Percentiles rank a stretch among this genome's conserved stretches.
Conservation (phyloP, 2,888 invertebrate genomes). For the Odontomyia ornata region DNA sequence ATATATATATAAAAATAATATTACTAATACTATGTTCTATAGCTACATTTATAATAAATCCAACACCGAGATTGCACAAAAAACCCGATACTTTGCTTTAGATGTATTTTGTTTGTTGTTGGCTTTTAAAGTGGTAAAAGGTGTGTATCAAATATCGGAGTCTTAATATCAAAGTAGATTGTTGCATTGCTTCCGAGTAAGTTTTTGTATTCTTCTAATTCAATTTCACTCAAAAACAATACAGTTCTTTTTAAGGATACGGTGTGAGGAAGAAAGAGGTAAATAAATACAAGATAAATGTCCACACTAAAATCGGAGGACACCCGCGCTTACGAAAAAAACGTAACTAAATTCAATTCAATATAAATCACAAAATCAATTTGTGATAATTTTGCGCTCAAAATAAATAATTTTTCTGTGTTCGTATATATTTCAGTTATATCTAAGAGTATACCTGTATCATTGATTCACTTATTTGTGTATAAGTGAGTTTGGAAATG, state of each 20-base stretch:
- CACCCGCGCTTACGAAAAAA: neutral
- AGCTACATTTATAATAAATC: conserved; percentile 55
- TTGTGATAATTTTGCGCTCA: no score
- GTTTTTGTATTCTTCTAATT: conserved; percentile 14
- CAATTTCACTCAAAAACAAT: conserved; percentile 40
- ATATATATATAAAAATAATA: conserved; percentile 43
- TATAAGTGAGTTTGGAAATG: no score
- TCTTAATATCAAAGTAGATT: neutral
- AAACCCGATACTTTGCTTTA: conserved; percentile 79
- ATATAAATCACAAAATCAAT: neutral
- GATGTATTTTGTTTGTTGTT: conserved; percentile 57
- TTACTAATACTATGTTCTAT: conserved; percentile 37
- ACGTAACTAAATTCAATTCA: neutral
- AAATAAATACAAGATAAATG: no score
- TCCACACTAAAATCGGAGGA: neutral
- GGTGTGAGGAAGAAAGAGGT: no score
- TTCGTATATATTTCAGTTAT: neutral
- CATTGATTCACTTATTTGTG: neutral
- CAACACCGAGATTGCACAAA: conserved; percentile 86
- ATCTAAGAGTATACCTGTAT: conserved; percentile 14
- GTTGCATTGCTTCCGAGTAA: conserved; percentile 32
- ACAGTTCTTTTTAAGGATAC: neutral
- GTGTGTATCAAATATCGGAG: conserved; percentile 5
- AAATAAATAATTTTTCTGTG: no score
- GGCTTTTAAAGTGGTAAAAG: conserved; percentile 22